A percentile compares a stretch with the other conserved stretches of the same genome.
These are phyloP conservation scores for Tetragonula clypearis DNA, from an alignment of 1,140 invertebrate genomes.

Conservation along the genomic window DNA sequence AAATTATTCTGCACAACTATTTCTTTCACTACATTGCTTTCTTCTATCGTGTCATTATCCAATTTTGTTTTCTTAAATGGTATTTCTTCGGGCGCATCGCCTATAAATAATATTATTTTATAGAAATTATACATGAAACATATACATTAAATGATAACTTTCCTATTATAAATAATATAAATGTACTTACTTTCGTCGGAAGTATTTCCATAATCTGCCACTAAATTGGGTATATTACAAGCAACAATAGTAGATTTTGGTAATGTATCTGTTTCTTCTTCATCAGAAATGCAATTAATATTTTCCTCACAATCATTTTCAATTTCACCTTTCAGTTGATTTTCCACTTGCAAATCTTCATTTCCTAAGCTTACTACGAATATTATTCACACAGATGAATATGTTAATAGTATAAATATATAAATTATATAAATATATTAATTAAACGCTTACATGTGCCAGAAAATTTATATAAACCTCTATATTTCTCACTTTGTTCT, in stretches of 20 bases:
- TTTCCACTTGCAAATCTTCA: neutral
- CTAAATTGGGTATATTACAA: conserved; percentile 58
- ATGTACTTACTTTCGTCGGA: conserved; percentile 68
- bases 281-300: conserved; percentile 61
- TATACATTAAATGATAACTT: neutral
- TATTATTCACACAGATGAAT: neutral
- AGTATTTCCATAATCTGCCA: conserved; percentile 74
- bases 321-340: neutral
- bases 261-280: conserved; percentile 55
- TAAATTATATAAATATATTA: neutral
- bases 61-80: conserved; percentile 71
- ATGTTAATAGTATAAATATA: neutral
- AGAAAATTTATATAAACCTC: conserved; percentile 71
- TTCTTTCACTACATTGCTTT: neutral
- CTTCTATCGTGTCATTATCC: conserved; percentile 17
- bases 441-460: conserved; percentile 71
- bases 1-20: neutral
- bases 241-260: neutral
- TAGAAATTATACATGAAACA: neutral
- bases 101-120: conserved; percentile 57
- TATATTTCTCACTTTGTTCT: conserved; percentile 55
- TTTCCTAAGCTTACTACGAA: conserved; percentile 28
- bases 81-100: conserved; percentile 73
- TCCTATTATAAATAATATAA: neutral
- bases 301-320: neutral